Base-by-base conservation (phyloP, 2,888 invertebrate species). In the Caenorhabditis sulstoni region DNA sequence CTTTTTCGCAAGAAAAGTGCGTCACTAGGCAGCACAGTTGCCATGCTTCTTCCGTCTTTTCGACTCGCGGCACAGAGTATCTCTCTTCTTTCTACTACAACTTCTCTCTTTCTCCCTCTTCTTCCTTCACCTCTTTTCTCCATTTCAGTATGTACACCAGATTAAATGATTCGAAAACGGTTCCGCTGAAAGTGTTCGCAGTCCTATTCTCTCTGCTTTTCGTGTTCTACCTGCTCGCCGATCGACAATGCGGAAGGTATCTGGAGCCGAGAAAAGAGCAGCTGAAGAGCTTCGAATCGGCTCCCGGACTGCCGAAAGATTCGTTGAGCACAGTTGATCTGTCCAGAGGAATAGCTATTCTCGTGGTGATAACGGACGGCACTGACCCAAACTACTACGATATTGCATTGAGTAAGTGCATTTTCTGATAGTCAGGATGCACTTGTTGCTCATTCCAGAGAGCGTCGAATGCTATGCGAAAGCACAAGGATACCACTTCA, bases 391-490 rank as follows among this genome's bases (percentile, higher is more conserved):
- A 57, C 0, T 41, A 57, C 23, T 75, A 75, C 55, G 39, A 55
- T 9, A 44, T 75, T 12, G 75, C 75, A 9, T 47, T 75, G 18
- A 45, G 75, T 75, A 20, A 35, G 44, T 14, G 39, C n/a, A 8
- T 52, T 23, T 35, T 29, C 29, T 7, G 29, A n/a, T n/a, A n/a
- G 9, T n/a, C 50, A 9, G 22, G 14, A 18, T 45, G 12, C 16
- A 41, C n/a, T 8, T 16, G 4, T 1, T 58, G 11, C 16, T 20
- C 1, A 11, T 44, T 73, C 44, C 59, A 81, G 81, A 76, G 16
- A 67, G 76, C 9, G 49, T 78, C 1, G 44, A 66, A 14, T 81
- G 81, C 22, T 81, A 81, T 50, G 47, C 77, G 16, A 64, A 66
- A 47, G 76, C 59, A 12, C 81, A 78, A 8, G 65, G 57, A 3